phyloP scores from a whole-genome alignment of 2,797 vertebrate species.

The Otolemur crassicaudatus region DNA sequence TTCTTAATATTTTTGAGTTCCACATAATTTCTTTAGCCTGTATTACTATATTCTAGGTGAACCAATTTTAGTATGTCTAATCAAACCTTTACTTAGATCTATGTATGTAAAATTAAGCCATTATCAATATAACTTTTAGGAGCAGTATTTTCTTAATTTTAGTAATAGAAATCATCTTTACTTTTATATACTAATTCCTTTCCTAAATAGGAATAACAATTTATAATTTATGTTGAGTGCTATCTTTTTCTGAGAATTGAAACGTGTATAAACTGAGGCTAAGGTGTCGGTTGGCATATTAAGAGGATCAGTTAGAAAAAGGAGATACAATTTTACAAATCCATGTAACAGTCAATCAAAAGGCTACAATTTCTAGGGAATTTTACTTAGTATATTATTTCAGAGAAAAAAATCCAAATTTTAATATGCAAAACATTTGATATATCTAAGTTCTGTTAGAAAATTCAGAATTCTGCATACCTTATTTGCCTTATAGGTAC shows the following conservation, averaged over 20 bases:
- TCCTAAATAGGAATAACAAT: slow-evolving; percentile 45
- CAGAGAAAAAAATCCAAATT: neutral
- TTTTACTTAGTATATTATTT: neutral
- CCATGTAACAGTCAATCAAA: slow-evolving; percentile 70
- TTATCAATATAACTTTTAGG: slow-evolving; percentile 11
- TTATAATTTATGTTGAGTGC: slow-evolving; percentile 72
- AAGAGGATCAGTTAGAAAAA: slow-evolving; percentile 56
- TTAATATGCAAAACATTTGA: neutral
- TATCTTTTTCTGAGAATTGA: slow-evolving; percentile 63
- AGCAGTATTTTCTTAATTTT: neutral
- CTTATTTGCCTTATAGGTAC: neutral
- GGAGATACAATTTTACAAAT: slow-evolving; percentile 57
- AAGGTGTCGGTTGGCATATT: slow-evolving; percentile 76
- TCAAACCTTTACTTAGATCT: neutral
- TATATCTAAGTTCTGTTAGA: neutral
- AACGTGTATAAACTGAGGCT: slow-evolving; percentile 58
- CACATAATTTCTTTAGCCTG: neutral
- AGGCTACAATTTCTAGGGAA: slow-evolving; percentile 54
- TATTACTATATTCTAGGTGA: neutral
- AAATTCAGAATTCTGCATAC: neutral
- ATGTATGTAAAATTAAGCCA: slow-evolving; percentile 28
- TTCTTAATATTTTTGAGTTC: neutral
- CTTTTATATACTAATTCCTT: slow-evolving; percentile 40
- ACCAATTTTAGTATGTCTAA: neutral
- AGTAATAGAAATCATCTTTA: neutral